Evolutionary conservation across 2,888 invertebrate species (phyloP), one percentile per base, ranked within the genome.

Genomic region (Stratiomys singularior): DNA sequence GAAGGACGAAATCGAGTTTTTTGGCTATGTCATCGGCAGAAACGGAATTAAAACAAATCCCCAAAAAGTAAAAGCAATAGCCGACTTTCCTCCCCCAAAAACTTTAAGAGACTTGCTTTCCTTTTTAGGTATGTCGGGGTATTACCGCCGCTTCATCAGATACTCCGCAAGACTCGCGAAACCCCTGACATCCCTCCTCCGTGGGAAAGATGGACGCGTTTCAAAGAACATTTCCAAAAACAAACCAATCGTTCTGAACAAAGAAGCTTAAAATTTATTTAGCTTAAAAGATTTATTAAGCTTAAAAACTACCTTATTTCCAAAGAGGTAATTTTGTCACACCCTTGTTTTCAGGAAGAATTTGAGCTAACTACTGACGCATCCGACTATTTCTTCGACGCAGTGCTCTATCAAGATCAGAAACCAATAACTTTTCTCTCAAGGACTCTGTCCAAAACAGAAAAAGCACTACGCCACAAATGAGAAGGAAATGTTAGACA

Each of bases 401-500:
- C 74, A 30, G 58, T 74, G 15, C 37, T 58, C 0, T 74, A 56
- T 0, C 58, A 74, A 1, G 30, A 74, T 15, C 7, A 74, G 0
- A 74, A 28, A 37, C 56, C 58, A 0, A 74, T 74, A 1, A 56
- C 3, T 0, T 74, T 74, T 11, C 30, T 74, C 0, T 74, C 76
- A 0, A 1, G 66, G 27, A 64, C 76, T 9, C 37, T 52, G 1
- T 27, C 1, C 1, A 66, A 76, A 52, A 66, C 76, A 18, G 66
- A 76, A 23, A n/a, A 66, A 64, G 18, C 1, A 46, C 28, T 76
- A 76, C 23, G 76, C 66, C 21, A 27, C 66, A 2, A 64, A 76
- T 23, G 76, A 76, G 27, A 66, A 76, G 3, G 76, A 76, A 52
- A 66, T 76, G 76, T 25, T 76, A 18, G 76, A 66, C 2, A 76